phyloP scores from a whole-genome alignment of 2,113 vertebrate genomes.

The Merops nubicus region DNA sequence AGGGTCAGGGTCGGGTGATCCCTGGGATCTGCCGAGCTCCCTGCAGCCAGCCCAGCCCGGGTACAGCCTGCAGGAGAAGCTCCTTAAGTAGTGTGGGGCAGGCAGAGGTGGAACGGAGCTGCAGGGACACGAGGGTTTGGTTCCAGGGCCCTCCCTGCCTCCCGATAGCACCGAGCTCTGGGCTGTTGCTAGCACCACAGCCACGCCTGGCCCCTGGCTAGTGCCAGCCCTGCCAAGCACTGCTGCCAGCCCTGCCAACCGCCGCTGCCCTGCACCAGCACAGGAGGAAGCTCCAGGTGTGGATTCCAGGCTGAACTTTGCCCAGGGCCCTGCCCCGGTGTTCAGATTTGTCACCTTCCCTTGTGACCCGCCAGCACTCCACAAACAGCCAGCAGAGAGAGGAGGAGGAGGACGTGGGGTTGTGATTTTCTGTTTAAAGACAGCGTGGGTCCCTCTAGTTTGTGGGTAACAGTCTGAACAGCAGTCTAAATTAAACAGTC shows the following conservation, averaged over 20 bases:
- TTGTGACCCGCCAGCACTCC: neutral
- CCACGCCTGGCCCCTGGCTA: neutral
- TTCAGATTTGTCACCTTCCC: neutral
- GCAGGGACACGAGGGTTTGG: neutral
- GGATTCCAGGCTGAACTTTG: neutral
- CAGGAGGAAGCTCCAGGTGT: fast-evolving
- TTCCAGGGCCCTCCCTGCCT: slow-evolving; percentile 62
- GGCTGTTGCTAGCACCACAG: fast-evolving
- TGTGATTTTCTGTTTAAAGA: neutral
- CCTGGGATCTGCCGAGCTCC: neutral
- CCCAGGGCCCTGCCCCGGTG: neutral
- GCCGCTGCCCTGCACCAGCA: neutral
- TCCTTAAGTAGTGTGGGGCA: neutral
- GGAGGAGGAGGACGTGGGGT: fast-evolving
- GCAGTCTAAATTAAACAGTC: neutral
- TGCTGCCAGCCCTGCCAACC: neutral
- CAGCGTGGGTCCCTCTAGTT: neutral
- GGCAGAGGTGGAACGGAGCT: slow-evolving; percentile 37
- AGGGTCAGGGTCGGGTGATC: neutral
- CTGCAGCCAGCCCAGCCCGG: neutral
- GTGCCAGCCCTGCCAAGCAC: no score
- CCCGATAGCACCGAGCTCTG: neutral
- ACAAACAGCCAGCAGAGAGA: neutral
- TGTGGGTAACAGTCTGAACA: neutral
- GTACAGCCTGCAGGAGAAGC: neutral